Percentiles rank a stretch among this genome's conserved stretches.
These are phyloP conservation scores for Drosophila saltans DNA, from an alignment of 1,140 invertebrate genomes.

Conservation along the genomic window DNA sequence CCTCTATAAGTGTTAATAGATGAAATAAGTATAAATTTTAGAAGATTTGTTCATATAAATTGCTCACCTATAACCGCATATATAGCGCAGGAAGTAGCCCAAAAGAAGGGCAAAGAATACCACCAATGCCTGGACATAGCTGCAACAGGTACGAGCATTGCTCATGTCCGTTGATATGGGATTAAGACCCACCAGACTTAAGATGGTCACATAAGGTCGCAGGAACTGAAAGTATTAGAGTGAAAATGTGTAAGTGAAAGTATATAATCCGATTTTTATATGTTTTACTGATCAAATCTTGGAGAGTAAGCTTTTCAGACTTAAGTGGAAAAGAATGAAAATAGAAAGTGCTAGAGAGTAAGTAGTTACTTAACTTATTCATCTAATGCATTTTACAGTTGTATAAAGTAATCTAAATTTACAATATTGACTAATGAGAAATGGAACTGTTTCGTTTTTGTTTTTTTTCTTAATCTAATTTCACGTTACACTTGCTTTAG, in stretches of 20 bases:
- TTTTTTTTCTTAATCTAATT: neutral
- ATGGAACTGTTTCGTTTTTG: neutral
- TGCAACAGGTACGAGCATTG: constrained; percentile 85
- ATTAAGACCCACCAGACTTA: constrained; percentile 89
- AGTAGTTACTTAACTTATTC: neutral
- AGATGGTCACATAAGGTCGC: constrained; percentile 88
- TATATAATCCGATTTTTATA: no score
- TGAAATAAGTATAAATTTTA: neutral
- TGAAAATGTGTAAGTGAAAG: no score
- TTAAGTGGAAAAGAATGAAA: no score
- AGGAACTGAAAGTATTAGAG: constrained; percentile 85
- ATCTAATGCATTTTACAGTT: neutral
- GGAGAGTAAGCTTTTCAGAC: no score
- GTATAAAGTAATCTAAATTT: neutral
- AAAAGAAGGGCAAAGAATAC: constrained; percentile 87
- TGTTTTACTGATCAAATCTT: no score
- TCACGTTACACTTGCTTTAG: neutral
- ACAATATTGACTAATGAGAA: neutral
- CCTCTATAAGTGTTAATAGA: constrained; percentile 84
- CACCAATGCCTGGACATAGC: constrained; percentile 88
- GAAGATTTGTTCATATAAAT: neutral
- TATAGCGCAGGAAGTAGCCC: constrained; percentile 90
- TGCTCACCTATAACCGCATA: constrained; percentile 89
- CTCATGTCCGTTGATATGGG: constrained; percentile 87
- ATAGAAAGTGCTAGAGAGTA: neutral